Conservation (phyloP, 2,888 invertebrate species). For the Eulithis prunata region DNA sequence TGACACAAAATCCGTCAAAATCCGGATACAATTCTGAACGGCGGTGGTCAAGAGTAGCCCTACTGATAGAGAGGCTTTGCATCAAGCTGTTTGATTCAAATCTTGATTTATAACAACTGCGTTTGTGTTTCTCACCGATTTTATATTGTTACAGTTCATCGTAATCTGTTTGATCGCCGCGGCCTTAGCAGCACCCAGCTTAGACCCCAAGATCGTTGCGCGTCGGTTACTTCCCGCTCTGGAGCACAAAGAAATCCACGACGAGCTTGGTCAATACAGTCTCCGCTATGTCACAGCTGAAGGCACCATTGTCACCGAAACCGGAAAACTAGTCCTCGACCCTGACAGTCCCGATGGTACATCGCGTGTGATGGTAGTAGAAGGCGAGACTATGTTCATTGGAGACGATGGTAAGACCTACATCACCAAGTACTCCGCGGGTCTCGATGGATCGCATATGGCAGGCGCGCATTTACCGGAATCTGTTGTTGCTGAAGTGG, state of each 20-base stretch:
- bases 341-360: constrained; percentile 49
- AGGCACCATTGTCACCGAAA: constrained; percentile 59
- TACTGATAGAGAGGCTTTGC: too few relatives aligned
- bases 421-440: constrained; percentile 62
- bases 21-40: too few relatives aligned
- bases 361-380: constrained; percentile 56
- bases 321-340: constrained; percentile 59
- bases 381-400: constrained; percentile 62
- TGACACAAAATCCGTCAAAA: too few relatives aligned
- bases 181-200: constrained; percentile 49
- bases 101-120: too few relatives aligned
- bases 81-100: too few relatives aligned
- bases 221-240: constrained; percentile 53
- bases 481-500: constrained; percentile 36
- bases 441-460: constrained; percentile 56
- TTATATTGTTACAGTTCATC: constrained; percentile 45
- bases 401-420: constrained; percentile 65
- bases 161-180: constrained; percentile 37
- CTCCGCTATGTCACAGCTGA: constrained; percentile 66
- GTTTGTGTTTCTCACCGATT: neutral
- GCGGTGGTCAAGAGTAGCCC: too few relatives aligned
- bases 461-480: constrained; percentile 57
- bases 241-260: constrained; percentile 58
- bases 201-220: constrained; percentile 37
- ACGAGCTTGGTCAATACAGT: constrained; percentile 60